These are phyloP conservation scores for Trachymyrmex cornetzi DNA, from an alignment of 1,140 invertebrate genomes.

Conservation along the genomic window DNA sequence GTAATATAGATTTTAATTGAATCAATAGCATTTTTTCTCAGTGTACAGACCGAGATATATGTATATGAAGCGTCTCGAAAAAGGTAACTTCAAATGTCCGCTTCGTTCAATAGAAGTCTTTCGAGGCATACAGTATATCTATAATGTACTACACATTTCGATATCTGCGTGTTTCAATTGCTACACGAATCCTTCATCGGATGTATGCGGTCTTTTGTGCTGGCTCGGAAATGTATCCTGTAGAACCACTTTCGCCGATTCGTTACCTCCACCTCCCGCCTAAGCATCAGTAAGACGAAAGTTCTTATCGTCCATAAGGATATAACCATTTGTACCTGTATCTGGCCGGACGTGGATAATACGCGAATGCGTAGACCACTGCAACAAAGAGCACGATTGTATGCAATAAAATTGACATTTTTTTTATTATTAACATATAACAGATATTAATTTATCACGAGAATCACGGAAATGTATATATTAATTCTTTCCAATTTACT, in stretches of 20 bases:
- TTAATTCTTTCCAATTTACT: not conserved
- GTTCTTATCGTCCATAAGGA: conserved; percentile 40
- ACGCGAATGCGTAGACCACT: conserved; percentile 49
- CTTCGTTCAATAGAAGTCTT: not conserved
- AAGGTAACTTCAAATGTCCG: not conserved
- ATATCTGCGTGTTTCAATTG: not conserved
- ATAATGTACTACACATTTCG: not conserved
- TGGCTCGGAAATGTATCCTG: conserved; percentile 7
- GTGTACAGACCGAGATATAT: not conserved
- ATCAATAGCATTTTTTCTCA: too few species aligned
- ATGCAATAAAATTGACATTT: conserved; percentile 17
- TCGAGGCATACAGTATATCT: not conserved
- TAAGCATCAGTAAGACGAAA: not conserved
- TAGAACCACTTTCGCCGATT: not conserved
- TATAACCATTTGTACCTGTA: conserved; percentile 26
- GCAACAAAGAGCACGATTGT: conserved; percentile 33
- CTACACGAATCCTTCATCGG: not conserved
- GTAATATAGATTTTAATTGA: too few species aligned
- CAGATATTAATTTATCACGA: not conserved
- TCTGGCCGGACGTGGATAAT: conserved; percentile 38
- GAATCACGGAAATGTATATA: not conserved
- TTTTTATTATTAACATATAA: not conserved
- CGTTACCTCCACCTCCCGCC: too few species aligned
- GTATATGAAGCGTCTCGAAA: conserved; percentile 1
- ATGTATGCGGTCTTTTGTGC: not conserved